A percentile compares a stretch with the other conserved stretches of the same genome.
Evolutionary conservation across 2,797 vertebrate genomes (phyloP).

Genomic region (Macrochelys suwanniensis): DNA sequence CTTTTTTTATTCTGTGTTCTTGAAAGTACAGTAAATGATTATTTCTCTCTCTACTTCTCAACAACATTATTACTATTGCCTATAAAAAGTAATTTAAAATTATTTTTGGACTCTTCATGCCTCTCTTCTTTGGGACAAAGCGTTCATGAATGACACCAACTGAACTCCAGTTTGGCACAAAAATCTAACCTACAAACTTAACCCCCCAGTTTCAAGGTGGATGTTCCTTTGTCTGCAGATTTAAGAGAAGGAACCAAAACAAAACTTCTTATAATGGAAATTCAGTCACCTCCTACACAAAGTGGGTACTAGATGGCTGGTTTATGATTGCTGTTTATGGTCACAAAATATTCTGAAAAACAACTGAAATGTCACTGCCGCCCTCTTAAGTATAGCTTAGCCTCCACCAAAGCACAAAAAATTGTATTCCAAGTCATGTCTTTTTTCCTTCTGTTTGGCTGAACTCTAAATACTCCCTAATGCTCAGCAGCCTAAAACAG

Average conservation of each 20-base stretch:
- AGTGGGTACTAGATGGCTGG: neutral
- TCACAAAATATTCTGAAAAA: conserved; percentile 52
- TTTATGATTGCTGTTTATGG: neutral
- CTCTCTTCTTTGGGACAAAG: neutral
- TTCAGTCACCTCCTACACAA: neutral
- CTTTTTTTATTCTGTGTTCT: neutral
- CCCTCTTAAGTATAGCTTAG: conserved; percentile 49
- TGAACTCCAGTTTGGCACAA: neutral
- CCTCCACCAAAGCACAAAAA: conserved; percentile 7
- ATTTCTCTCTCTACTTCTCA: neutral
- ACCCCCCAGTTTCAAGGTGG: neutral
- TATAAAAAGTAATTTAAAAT: neutral
- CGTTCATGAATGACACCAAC: neutral
- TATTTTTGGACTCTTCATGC: neutral
- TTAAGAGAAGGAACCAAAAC: neutral
- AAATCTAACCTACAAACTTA: neutral
- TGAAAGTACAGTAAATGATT: neutral
- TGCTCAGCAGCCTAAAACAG: conserved; percentile 60
- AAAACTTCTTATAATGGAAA: neutral
- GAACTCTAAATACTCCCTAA: conserved; percentile 65
- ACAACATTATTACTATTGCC: neutral
- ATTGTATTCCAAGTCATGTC: conserved; percentile 47
- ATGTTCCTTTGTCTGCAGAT: neutral
- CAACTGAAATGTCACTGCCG: conserved; percentile 36
- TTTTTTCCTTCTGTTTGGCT: conserved; percentile 72